Evolutionary conservation across 2,888 invertebrate genomes (phyloP).

Genomic region (Hylaea fasciaria): DNA sequence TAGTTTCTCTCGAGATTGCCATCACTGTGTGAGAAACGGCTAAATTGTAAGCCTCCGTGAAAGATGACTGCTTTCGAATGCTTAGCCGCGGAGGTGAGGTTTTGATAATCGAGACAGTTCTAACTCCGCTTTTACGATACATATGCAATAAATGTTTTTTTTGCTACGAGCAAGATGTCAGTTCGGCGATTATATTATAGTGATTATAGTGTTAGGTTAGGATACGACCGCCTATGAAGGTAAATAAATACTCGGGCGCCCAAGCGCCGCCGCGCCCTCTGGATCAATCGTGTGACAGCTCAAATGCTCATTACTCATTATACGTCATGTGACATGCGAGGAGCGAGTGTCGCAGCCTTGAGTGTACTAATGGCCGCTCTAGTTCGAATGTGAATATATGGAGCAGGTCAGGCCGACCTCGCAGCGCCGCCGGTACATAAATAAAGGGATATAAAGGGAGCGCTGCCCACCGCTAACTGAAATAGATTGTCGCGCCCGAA

Average conservation of each 20-base stretch:
- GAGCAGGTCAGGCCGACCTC: constrained; percentile 24
- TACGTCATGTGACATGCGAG: no score
- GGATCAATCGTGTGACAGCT: neutral
- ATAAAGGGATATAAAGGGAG: constrained; percentile 28
- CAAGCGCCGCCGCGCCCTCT: no score
- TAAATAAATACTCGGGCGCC: no score
- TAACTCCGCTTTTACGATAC: neutral
- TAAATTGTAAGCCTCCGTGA: constrained; percentile 22
- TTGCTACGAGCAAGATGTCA: no score
- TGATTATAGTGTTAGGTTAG: no score
- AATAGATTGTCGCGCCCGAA: constrained; percentile 28
- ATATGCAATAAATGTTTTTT: no score
- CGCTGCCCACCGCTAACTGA: constrained; percentile 20
- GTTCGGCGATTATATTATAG: no score
- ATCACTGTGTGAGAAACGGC: constrained; percentile 31
- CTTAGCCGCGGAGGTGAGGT: constrained; percentile 2
- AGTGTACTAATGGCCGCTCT: constrained; percentile 19
- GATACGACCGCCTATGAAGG: no score
- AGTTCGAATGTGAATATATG: constrained; percentile 23
- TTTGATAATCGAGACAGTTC: neutral
- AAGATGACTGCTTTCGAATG: constrained; percentile 14
- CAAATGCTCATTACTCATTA: neutral
- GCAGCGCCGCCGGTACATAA: constrained; percentile 8
- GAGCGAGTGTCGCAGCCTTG: constrained; percentile 1
- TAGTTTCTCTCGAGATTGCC: constrained; percentile 40